phyloP scores from a whole-genome alignment of 1,140 invertebrate species.

The Vollenhovia emeryi region DNA sequence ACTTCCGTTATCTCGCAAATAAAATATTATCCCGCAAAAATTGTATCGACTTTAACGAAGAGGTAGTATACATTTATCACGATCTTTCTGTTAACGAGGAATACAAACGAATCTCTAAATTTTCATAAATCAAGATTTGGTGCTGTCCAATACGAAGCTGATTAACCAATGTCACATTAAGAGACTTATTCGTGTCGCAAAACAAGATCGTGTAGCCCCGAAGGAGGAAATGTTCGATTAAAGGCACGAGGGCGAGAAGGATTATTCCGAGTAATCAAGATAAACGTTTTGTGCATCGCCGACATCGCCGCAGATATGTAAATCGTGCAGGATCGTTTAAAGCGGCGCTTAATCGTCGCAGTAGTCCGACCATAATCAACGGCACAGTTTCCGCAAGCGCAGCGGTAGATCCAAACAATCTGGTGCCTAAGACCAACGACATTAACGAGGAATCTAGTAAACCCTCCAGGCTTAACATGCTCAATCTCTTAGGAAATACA shows the following conservation, averaged over 20 bases:
- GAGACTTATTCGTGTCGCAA: background rate
- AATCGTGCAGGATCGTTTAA: conserved; percentile 2
- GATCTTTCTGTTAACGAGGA: background rate
- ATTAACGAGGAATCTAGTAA: background rate
- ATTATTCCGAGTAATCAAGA: conserved; percentile 10
- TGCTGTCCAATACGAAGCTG: background rate
- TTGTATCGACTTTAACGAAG: background rate
- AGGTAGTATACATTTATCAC: background rate
- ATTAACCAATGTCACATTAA: background rate
- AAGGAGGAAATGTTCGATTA: background rate
- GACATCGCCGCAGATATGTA: conserved; percentile 13
- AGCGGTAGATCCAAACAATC: background rate
- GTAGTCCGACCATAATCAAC: conserved; percentile 17
- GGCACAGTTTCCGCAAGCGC: background rate
- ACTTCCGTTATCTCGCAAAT: background rate
- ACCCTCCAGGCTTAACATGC: background rate
- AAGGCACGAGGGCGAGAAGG: background rate
- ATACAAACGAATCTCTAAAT: background rate
- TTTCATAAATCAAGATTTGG: background rate
- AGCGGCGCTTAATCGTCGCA: conserved; percentile 16
- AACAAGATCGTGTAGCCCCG: background rate
- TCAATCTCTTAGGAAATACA: background rate
- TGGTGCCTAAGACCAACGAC: background rate
- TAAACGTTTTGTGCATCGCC: background rate
- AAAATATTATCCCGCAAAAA: background rate